Evolutionary conservation across 2,797 vertebrate genomes (phyloP).

Genomic region (Atherinosoma microstoma): DNA sequence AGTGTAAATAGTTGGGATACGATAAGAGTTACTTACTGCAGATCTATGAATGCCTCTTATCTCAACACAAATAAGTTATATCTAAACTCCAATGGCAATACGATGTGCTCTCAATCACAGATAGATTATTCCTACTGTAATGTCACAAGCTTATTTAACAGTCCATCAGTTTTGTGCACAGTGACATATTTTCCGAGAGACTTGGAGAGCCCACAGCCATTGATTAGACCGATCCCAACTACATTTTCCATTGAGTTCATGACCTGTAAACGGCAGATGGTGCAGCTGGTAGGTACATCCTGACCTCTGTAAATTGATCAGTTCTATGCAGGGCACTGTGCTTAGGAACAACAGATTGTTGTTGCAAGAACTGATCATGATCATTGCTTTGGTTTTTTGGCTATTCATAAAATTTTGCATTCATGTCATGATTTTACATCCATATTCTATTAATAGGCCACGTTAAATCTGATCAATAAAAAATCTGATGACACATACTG

Average conservation of each 20-base stretch:
- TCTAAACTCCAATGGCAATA: background rate
- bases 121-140: background rate
- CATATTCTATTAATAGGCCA: conserved; percentile 15
- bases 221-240: conserved; percentile 33
- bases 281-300: conserved; percentile 22
- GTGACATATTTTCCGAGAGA: conserved; percentile 22
- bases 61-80: background rate
- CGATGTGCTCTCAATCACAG: conserved; percentile 12
- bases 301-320: conserved; percentile 49
- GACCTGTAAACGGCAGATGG: conserved; percentile 39
- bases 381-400: background rate
- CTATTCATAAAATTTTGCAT: conserved; percentile 4
- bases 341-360: conserved; percentile 28
- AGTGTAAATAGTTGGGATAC: no score
- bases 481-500: no score
- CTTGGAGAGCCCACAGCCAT: conserved; percentile 13
- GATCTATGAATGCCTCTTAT: conserved; percentile 28
- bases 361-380: conserved; percentile 24
- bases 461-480: background rate
- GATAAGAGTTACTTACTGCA: background rate
- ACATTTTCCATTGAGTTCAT: conserved; percentile 57
- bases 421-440: conserved; percentile 3
- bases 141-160: background rate
- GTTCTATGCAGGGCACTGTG: conserved; percentile 37
- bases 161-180: background rate